Conservation (phyloP, 2,113 vertebrate species). For the Mandrillus leucophaeus region DNA sequence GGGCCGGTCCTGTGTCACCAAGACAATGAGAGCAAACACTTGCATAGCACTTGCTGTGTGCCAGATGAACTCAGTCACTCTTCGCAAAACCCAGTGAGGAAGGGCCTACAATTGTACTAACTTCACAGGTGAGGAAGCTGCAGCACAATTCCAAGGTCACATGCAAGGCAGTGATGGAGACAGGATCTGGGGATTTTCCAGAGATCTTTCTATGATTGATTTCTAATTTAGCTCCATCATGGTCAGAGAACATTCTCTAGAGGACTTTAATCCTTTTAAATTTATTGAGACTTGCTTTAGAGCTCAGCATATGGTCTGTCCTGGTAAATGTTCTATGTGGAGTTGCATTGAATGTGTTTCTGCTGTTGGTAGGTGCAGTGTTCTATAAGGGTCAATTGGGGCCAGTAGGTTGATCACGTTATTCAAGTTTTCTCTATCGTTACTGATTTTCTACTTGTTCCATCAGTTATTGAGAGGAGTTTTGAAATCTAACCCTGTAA, state of each 20-base stretch:
- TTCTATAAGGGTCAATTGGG: not conserved
- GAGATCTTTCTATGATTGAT: constrained; percentile 22
- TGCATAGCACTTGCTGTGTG: not conserved
- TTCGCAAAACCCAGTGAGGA: not conserved
- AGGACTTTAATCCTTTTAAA: constrained; percentile 18
- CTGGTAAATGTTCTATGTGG: not conserved
- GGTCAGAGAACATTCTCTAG: not conserved
- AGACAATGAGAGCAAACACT: not conserved
- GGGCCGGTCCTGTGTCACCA: not conserved
- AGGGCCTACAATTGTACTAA: rapidly evolving
- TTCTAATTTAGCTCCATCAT: constrained; percentile 39
- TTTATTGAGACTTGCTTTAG: not conserved
- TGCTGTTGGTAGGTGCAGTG: not conserved
- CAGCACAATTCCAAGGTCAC: not conserved
- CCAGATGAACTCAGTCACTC: not conserved
- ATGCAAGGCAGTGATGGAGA: not conserved
- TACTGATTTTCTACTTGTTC: not conserved
- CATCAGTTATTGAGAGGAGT: not conserved
- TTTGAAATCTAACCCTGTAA: not conserved
- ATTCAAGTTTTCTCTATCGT: not conserved
- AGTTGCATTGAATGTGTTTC: not conserved
- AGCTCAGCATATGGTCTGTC: not conserved
- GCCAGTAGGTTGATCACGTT: not conserved
- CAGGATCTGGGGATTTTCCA: constrained; percentile 54
- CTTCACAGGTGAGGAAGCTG: not conserved